A percentile compares a stretch with the other conserved stretches of the same genome.
Evolutionary conservation across 1,140 invertebrate species (phyloP).

Genomic region (Pseudomyrmex sp.): DNA sequence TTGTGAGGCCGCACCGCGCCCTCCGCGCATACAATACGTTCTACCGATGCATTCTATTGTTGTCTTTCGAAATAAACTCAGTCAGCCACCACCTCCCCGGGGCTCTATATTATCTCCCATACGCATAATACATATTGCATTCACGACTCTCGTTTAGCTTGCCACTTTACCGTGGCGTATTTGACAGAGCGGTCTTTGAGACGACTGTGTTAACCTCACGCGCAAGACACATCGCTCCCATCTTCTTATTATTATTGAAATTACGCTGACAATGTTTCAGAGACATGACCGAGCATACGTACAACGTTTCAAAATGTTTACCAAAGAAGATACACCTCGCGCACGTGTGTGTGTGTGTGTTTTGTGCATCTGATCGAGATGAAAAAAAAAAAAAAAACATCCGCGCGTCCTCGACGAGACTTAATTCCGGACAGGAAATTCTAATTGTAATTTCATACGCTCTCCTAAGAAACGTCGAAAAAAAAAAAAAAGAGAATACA

Average conservation of each 20-base stretch:
- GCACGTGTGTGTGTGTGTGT: too few species aligned
- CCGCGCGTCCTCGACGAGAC: background rate
- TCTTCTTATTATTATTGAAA: conserved; percentile 19
- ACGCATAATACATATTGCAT: conserved; percentile 77
- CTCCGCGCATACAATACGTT: conserved; percentile 80
- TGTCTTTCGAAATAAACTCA: conserved; percentile 80
- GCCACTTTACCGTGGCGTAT: conserved; percentile 64
- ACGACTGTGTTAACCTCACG: conserved; percentile 68
- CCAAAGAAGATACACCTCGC: background rate
- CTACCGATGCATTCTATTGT: conserved; percentile 81
- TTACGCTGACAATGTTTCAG: conserved; percentile 9
- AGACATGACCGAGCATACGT: conserved; percentile 11
- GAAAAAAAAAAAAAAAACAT: background rate
- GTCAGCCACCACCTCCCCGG: conserved; percentile 72
- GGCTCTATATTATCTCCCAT: conserved; percentile 75
- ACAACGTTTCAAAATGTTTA: conserved; percentile 38
- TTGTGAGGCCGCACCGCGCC: conserved; percentile 78
- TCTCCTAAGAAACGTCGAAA: too few species aligned
- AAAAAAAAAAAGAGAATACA: too few species aligned
- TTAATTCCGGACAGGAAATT: background rate
- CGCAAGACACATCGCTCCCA: background rate
- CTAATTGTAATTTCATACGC: too few species aligned
- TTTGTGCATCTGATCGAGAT: background rate
- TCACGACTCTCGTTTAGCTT: conserved; percentile 69
- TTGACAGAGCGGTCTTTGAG: conserved; percentile 63